These are phyloP conservation scores for Gobio gobio DNA, from an alignment of 2,113 vertebrate genomes.

Conservation along the genomic window DNA sequence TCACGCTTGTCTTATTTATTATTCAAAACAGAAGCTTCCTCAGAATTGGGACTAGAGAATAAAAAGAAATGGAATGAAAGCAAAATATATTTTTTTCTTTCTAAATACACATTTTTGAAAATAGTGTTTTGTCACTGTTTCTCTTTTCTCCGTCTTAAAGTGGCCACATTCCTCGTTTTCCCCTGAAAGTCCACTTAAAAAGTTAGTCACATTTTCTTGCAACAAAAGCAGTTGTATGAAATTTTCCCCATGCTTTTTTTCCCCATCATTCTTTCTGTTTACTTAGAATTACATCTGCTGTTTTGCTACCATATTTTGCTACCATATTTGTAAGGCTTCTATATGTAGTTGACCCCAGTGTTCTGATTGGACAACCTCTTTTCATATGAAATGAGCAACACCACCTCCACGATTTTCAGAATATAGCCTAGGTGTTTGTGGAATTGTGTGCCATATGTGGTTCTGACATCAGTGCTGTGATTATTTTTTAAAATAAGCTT, in stretches of 20 bases:
- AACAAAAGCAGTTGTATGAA: background rate
- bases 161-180: constrained; percentile 2
- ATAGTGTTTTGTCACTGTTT: background rate
- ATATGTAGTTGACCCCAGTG: background rate
- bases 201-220: background rate
- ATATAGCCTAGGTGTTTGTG: background rate
- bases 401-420: background rate
- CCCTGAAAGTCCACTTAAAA: background rate
- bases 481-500: background rate
- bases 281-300: background rate
- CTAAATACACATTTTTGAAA: background rate
- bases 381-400: background rate
- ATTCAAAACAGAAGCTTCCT: constrained; percentile 51
- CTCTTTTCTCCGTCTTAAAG: background rate
- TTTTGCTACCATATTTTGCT: background rate
- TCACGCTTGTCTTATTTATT: constrained; percentile 54
- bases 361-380: background rate
- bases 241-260: background rate
- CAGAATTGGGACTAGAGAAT: constrained; percentile 28
- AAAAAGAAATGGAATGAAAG: constrained; percentile 38
- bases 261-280: background rate
- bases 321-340: background rate
- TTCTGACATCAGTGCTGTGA: background rate
- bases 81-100: constrained; percentile 20
- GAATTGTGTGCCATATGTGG: background rate